Evolutionary conservation across 2,888 invertebrate species (phyloP).

Genomic region (Mycogona germanica): DNA sequence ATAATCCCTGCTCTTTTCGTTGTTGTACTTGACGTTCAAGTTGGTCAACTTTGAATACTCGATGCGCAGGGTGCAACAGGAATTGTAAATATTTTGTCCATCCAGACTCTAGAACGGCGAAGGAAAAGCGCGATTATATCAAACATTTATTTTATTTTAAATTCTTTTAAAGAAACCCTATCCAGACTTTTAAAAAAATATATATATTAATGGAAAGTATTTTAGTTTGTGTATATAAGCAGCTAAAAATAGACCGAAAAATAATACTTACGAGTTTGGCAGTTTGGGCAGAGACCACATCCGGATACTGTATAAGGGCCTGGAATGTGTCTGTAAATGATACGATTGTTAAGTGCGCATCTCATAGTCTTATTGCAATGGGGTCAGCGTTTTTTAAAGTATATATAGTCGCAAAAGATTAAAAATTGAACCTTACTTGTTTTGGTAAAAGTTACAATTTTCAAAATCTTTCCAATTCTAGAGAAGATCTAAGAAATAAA

Average conservation of each 20-base stretch:
- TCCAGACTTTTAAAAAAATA: no score
- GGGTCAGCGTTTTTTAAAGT: not conserved
- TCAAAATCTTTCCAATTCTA: constrained; percentile 95
- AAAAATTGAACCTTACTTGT: constrained; percentile 62
- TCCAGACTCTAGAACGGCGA: constrained; percentile 62
- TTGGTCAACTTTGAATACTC: constrained; percentile 98
- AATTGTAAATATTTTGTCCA: constrained; percentile 98
- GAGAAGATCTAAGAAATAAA: constrained; percentile 77
- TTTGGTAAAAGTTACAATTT: constrained; percentile 99
- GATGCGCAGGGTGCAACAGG: constrained; percentile 97
- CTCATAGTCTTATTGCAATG: constrained; percentile 1
- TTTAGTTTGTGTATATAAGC: not conserved
- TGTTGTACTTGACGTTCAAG: constrained; percentile 98
- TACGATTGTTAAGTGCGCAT: not conserved
- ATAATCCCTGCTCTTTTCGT: constrained; percentile 98
- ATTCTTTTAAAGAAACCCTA: no score
- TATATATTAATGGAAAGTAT: no score
- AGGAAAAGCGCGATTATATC: not conserved
- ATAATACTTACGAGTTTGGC: constrained; percentile 72
- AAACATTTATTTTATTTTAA: no score
- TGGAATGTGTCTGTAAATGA: constrained; percentile 72
- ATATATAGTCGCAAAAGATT: constrained; percentile 32
- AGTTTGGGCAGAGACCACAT: constrained; percentile 90
- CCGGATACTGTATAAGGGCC: constrained; percentile 97
- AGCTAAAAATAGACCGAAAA: not conserved